Evolutionary conservation across 2,888 invertebrate genomes (phyloP).

Genomic region (Hyposoter didymator): DNA sequence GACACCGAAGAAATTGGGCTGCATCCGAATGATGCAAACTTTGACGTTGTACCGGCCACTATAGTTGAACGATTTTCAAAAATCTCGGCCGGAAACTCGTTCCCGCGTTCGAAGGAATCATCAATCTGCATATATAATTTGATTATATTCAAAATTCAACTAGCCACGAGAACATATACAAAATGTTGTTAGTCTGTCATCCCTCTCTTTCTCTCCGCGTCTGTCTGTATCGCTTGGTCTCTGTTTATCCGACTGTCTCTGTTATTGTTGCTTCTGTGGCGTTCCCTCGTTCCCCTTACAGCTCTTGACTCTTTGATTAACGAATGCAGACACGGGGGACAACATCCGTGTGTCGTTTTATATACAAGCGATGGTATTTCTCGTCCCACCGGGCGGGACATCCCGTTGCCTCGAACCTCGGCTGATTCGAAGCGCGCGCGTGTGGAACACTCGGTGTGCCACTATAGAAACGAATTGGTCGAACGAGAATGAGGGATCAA

Average conservation of each 20-base stretch:
- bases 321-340: constrained; percentile 56
- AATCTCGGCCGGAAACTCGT: background rate
- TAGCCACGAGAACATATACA: constrained; percentile 9
- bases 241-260: constrained; percentile 4
- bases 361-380: constrained; percentile 46
- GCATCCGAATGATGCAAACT: background rate
- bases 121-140: constrained; percentile 22
- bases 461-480: constrained; percentile 58
- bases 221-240: background rate
- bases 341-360: constrained; percentile 34
- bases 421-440: constrained; percentile 50
- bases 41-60: background rate
- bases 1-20: background rate
- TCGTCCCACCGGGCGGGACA: constrained; percentile 25
- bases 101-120: background rate
- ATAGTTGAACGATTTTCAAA: background rate
- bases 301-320: constrained; percentile 59
- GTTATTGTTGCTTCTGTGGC: background rate
- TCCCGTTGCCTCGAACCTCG: constrained; percentile 6
- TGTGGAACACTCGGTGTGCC: constrained; percentile 44
- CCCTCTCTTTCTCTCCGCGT: constrained; percentile 3
- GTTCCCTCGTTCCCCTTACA: constrained; percentile 29
- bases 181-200: constrained; percentile 3
- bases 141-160: constrained; percentile 33
- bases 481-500: constrained; percentile 38